phyloP scores from a whole-genome alignment of 2,797 vertebrate species.

The Fistularia tabacaria region DNA sequence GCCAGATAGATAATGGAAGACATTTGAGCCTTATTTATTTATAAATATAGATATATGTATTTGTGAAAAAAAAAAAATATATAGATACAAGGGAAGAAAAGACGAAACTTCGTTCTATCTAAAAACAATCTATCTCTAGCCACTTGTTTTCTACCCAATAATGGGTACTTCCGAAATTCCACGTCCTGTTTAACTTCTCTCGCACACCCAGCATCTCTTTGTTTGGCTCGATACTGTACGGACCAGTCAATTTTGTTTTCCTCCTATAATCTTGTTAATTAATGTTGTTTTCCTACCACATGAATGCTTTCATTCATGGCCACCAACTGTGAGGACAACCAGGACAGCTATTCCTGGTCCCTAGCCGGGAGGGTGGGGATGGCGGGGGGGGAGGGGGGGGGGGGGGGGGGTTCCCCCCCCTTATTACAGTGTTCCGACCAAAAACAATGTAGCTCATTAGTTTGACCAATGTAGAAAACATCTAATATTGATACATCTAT shows the following conservation, averaged over 20 bases:
- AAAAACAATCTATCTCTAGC: too few relatives aligned
- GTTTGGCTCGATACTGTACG: constrained; percentile 21
- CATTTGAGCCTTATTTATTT: too few relatives aligned
- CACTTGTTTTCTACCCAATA: too few relatives aligned
- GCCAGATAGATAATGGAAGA: too few relatives aligned
- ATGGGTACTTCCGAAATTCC: too few relatives aligned
- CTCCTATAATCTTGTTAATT: constrained; percentile 51
- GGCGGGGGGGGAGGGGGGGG: constrained; percentile 26
- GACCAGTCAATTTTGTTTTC: constrained; percentile 42
- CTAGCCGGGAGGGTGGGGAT: constrained; percentile 34
- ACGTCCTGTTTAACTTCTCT: constrained; percentile 8
- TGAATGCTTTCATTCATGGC: constrained; percentile 18
- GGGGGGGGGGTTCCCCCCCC: too few relatives aligned
- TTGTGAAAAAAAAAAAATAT: too few relatives aligned
- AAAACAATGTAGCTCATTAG: too few relatives aligned
- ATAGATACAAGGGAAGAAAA: too few relatives aligned
- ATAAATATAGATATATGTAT: too few relatives aligned
- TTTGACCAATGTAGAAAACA: background rate
- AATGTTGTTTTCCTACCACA: constrained; percentile 32
- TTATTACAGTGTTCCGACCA: background rate
- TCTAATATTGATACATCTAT: too few relatives aligned
- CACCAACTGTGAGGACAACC: constrained; percentile 49
- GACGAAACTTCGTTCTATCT: too few relatives aligned
- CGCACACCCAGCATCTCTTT: constrained; percentile 13
- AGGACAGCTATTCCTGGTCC: constrained; percentile 52